These are phyloP conservation scores for Lithophane socia DNA, from an alignment of 2,888 invertebrate species.

Conservation along the genomic window DNA sequence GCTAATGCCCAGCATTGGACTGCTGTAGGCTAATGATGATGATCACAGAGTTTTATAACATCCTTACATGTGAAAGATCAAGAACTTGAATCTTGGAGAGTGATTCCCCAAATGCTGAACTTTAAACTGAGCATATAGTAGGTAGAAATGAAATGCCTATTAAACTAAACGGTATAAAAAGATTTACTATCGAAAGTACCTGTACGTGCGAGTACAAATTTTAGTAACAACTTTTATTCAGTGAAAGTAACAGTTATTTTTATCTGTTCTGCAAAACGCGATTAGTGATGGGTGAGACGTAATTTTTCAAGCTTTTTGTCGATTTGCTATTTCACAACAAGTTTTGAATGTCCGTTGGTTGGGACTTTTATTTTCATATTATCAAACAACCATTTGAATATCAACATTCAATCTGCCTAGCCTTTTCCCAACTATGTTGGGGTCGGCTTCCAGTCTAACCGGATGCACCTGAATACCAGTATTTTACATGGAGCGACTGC, in stretches of 20 bases:
- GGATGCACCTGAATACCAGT: no score
- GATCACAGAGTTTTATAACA: no score
- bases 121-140: background rate
- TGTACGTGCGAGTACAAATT: constrained; percentile 43
- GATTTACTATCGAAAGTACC: constrained; percentile 53
- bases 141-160: constrained; percentile 13
- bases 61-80: no score
- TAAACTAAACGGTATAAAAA: constrained; percentile 19
- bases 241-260: constrained; percentile 62
- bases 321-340: constrained; percentile 49
- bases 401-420: background rate
- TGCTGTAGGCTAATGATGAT: no score
- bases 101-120: background rate
- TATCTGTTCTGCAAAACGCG: constrained; percentile 40
- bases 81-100: background rate
- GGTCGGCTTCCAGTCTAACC: no score
- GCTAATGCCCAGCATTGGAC: no score
- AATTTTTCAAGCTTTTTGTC: constrained; percentile 62
- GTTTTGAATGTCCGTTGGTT: constrained; percentile 26
- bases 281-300: constrained; percentile 56
- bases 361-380: constrained; percentile 28
- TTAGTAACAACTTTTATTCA: constrained; percentile 44
- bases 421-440: no score
- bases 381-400: constrained; percentile 31
- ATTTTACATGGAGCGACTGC: no score